Evolutionary conservation across 1,140 invertebrate genomes (phyloP), one percentile per base, ranked within the genome.

Genomic region (Sitophilus oryzae): DNA sequence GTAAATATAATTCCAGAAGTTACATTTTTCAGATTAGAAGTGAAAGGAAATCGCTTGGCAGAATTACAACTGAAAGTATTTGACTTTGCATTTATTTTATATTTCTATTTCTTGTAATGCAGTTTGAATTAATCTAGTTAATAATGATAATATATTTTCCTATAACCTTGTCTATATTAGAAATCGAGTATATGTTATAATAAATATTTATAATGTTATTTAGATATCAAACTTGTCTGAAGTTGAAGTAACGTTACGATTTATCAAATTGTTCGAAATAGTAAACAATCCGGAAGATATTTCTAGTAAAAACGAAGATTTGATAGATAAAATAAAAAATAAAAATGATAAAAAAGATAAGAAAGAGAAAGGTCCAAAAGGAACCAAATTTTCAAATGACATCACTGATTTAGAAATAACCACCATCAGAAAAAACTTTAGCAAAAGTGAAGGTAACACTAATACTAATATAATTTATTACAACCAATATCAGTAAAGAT

Each of bases 251-350:
- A 22, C 9, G 3, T 42, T 62, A 36, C 23, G 14, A 8, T 49
- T 62, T 9, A 38, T 55, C 22, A 62, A 62, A 46, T 5, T 59
- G 3, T 56, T 55, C 25, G 60, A 62, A 56, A 43, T 62, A 9
- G 57, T 47, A 16, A 52, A 49, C 3, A 23, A 14, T 18, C 22
- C 44, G 19, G 15, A 25, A 42, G 20, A 46, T n/a, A 9, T 19
- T 11, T 8, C 16, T 5, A 43, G 43, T 21, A 1, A 3, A 15
- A 16, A 57, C 1, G 20, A 44, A 30, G 3, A 8, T 11, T 9
- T 35, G 18, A 22, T 20, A 18, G 18, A 8, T 15, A 51, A 45
- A 5, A 48, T 19, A 1, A 48, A 25, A 15, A 41, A 20, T 1
- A 22, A 35, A 50, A 37, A 36, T 20, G 16, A 42, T 40, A 49